phyloP scores from a whole-genome alignment of 2,797 vertebrate species.

The Cichlasoma orientale region DNA sequence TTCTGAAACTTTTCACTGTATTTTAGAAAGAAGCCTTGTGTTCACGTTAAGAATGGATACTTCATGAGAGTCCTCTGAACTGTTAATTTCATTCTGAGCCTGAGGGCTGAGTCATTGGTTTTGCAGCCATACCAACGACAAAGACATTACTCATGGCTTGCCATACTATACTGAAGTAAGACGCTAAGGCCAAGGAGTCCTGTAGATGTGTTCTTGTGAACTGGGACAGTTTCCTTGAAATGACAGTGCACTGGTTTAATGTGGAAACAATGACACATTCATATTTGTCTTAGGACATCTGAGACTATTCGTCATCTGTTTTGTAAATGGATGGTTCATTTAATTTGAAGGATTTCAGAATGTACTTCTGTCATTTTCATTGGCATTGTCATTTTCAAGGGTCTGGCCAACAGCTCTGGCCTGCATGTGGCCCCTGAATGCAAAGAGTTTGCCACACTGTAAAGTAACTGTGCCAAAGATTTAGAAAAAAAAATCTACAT shows the following conservation, averaged over 20 bases:
- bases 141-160: not conserved
- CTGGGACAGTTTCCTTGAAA: not conserved
- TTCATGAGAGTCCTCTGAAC: not conserved
- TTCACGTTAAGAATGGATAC: not conserved
- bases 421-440: not conserved
- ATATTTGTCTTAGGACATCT: not conserved
- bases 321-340: slow-evolving; percentile 1
- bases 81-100: not conserved
- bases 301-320: not conserved
- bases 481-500: not conserved
- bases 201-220: not conserved
- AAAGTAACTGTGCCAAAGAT: not conserved
- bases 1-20: not conserved
- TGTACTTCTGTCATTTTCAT: not conserved
- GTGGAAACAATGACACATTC: not conserved
- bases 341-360: not conserved
- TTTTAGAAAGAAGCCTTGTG: slow-evolving; percentile 1
- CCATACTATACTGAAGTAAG: not conserved
- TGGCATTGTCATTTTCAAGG: not conserved
- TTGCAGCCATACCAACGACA: not conserved
- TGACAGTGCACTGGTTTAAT: not conserved
- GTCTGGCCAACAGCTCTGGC: not conserved
- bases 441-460: not conserved
- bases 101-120: not conserved
- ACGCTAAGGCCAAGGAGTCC: not conserved